These are phyloP conservation scores for Oryzias woworae DNA, from an alignment of 2,113 vertebrate genomes.

Conservation along the genomic window DNA sequence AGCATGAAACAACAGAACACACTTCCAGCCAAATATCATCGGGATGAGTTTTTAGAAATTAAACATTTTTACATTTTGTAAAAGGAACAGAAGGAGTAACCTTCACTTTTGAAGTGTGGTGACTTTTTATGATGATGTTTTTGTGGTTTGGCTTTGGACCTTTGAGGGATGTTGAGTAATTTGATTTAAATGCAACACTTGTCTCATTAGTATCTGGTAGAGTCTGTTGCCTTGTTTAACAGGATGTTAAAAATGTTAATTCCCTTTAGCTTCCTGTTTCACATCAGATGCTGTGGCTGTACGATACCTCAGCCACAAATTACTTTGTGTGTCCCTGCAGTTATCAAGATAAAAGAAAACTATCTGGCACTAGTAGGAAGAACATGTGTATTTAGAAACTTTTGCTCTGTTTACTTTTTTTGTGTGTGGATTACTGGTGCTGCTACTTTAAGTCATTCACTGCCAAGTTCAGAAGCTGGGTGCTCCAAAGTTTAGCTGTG, in stretches of 20 bases:
- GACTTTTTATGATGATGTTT: too few species aligned
- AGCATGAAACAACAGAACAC: too few species aligned
- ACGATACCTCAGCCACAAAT: slow-evolving; percentile 1
- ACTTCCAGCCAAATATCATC: too few species aligned
- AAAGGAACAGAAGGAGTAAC: too few species aligned
- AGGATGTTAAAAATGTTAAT: neutral
- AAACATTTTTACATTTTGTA: too few species aligned
- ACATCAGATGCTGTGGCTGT: neutral
- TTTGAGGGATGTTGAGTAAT: too few species aligned
- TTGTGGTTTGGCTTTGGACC: too few species aligned
- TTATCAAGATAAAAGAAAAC: slow-evolving; percentile 22
- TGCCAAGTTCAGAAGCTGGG: slow-evolving; percentile 16
- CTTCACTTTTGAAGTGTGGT: too few species aligned
- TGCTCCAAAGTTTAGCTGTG: slow-evolving; percentile 19
- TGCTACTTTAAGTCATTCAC: slow-evolving; percentile 7
- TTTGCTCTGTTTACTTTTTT: neutral
- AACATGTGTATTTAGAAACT: slow-evolving; percentile 1
- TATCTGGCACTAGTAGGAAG: neutral
- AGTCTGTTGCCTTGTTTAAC: too few species aligned
- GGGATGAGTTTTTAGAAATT: too few species aligned
- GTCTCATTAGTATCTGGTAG: too few species aligned
- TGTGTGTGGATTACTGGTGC: neutral
- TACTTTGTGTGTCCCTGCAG: slow-evolving; percentile 4
- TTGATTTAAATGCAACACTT: too few species aligned
- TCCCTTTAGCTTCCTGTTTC: slow-evolving; percentile 1